Conservation (phyloP, 2,888 invertebrate genomes). For the Thymelicus lineola region DNA sequence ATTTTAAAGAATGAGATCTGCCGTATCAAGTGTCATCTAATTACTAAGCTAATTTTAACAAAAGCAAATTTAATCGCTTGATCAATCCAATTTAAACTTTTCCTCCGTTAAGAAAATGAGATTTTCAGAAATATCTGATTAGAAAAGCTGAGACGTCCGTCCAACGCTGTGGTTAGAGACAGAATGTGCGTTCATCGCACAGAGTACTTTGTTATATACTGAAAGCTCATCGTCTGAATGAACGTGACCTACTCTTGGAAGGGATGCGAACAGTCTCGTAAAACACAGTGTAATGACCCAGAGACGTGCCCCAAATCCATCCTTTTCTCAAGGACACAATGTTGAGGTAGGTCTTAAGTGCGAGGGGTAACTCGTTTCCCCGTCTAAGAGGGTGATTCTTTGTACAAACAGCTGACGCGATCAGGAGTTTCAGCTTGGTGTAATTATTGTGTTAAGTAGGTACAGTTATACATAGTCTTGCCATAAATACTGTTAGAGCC, state of each 20-base stretch:
- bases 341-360: slow-evolving; percentile 3
- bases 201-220: no score
- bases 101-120: no score
- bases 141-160: neutral
- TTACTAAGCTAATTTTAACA: no score
- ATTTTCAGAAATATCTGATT: no score
- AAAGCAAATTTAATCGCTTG: no score
- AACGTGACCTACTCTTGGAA: neutral
- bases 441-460: no score
- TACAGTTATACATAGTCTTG: no score
- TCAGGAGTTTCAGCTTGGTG: neutral
- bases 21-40: no score
- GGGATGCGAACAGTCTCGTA: neutral
- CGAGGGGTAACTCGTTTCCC: neutral
- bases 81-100: neutral
- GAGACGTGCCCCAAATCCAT: slow-evolving; percentile 10
- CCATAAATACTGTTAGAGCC: no score
- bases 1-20: no score
- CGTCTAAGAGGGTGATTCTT: neutral
- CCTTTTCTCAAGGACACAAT: neutral
- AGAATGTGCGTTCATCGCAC: neutral
- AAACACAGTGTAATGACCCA: slow-evolving; percentile 6
- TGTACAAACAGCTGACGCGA: neutral
- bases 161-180: neutral
- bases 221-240: neutral